Base-by-base conservation (phyloP, 2,888 invertebrate species). In the Drosophila leonis region DNA sequence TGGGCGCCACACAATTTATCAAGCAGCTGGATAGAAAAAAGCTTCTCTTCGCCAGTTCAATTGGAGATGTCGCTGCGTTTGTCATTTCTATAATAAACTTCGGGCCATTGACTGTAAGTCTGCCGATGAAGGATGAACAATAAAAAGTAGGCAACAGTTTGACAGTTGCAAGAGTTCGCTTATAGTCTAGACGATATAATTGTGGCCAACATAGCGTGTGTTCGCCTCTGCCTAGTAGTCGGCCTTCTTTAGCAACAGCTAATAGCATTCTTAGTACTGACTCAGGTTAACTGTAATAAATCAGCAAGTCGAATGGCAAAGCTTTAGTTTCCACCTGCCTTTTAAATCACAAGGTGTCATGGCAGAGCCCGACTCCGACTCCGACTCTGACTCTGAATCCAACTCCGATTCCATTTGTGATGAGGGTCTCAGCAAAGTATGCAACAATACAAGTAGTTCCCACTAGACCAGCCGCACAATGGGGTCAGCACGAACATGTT, bases 341-440 rank as follows among this genome's bases (percentile, higher is more conserved):
- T 89, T 84, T 85, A 85, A 85, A 85, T 85, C 84, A 85, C 82
- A 79, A 80, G 84, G 84, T 89, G 84, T 89, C 90, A 83, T 65
- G 72, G 44, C 66, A 60, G 44, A 41, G 59, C 37, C 57, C 13
- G n/a, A 62, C 42, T 54, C 39, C 24, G 24, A 9, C 37, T 29
- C 24, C 29, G 55, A 64, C 24, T 35, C 24, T 24, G 54, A 57
- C 12, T 49, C 52, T 42, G 48, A 20, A 10, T 20, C 12, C 5
- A 24, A n/a, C 46, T 48, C 48, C n/a, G n/a, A 8, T 48, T 31
- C 61, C 49, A 65, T 44, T 83, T 75, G 64, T 88, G 89, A 88
- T 65, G 83, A 88, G 83, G 83, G 83, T 83, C 64, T 51, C 60
- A 35, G 59, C 29, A 56, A 73, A 70, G 73, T 73, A 70, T 83